Percentiles rank a stretch among this genome's conserved stretches.
phyloP scores from a whole-genome alignment of 2,797 vertebrate genomes.

The Aphelocoma californica region DNA sequence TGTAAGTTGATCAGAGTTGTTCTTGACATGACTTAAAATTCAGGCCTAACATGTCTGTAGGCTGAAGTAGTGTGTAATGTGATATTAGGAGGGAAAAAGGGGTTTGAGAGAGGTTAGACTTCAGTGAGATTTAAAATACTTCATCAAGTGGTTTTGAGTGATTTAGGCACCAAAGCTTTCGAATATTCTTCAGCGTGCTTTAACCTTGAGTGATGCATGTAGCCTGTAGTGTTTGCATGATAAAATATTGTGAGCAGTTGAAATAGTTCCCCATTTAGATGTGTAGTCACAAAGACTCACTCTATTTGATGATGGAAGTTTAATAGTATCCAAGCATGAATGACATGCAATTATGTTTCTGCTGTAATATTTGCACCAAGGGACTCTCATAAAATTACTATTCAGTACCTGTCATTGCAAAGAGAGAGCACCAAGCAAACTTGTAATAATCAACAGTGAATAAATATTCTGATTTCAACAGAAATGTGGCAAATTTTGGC shows the following conservation, averaged over 20 bases:
- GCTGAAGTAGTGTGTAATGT: not conserved
- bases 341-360: not conserved
- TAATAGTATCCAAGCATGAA: not conserved
- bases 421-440: not conserved
- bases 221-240: not conserved
- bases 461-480: not conserved
- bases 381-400: not conserved
- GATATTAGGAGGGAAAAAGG: not conserved
- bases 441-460: not conserved
- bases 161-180: not conserved
- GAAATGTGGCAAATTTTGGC: not conserved
- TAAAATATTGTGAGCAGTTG: not conserved
- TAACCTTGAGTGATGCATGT: not conserved
- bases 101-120: not conserved
- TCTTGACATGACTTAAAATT: not conserved
- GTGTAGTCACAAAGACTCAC: not conserved
- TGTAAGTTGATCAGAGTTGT: not conserved
- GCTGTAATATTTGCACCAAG: not conserved
- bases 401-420: not conserved
- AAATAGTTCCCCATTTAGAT: not conserved
- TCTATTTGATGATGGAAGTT: slow-evolving; percentile 1
- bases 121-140: not conserved
- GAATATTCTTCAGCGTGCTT: not conserved
- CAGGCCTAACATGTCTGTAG: not conserved
- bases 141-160: not conserved